These are phyloP conservation scores for Sinocyclocheilus rhinocerous DNA, from an alignment of 2,113 vertebrate species.

Conservation along the genomic window DNA sequence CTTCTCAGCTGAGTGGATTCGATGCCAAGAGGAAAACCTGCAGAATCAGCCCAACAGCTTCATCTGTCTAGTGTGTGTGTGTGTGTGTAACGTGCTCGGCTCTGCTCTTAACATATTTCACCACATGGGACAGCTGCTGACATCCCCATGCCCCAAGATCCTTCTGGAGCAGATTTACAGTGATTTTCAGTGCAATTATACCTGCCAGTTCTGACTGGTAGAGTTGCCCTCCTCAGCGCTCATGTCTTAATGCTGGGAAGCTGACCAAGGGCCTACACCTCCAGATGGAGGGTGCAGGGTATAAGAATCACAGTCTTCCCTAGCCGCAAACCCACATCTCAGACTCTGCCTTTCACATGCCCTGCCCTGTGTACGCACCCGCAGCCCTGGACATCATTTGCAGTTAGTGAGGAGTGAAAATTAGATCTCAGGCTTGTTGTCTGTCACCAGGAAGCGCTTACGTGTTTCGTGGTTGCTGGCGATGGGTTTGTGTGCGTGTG, in stretches of 20 bases:
- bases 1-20: conserved; percentile 77
- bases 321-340: not conserved
- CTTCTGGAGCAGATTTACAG: conserved; percentile 77
- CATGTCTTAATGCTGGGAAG: conserved; percentile 71
- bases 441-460: conserved; percentile 56
- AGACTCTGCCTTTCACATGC: not conserved
- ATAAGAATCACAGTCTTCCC: not conserved
- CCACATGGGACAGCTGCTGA: conserved; percentile 70
- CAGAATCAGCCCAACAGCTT: conserved; percentile 77
- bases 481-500: conserved; percentile 25
- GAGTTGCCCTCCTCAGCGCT: conserved; percentile 68
- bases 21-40: conserved; percentile 75
- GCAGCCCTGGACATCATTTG: conserved; percentile 65
- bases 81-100: conserved; percentile 54
- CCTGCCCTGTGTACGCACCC: conserved; percentile 10
- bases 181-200: conserved; percentile 81
- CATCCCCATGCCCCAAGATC: conserved; percentile 69
- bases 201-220: conserved; percentile 76
- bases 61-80: conserved; percentile 67
- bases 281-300: conserved; percentile 31
- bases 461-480: conserved; percentile 60
- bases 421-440: conserved; percentile 66
- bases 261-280: conserved; percentile 52
- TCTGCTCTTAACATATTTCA: conserved; percentile 71
- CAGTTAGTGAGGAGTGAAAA: conserved; percentile 70